Evolutionary conservation across 2,888 invertebrate species (phyloP), one percentile per base, ranked within the genome.

Genomic region (Laspeyria flexula): DNA sequence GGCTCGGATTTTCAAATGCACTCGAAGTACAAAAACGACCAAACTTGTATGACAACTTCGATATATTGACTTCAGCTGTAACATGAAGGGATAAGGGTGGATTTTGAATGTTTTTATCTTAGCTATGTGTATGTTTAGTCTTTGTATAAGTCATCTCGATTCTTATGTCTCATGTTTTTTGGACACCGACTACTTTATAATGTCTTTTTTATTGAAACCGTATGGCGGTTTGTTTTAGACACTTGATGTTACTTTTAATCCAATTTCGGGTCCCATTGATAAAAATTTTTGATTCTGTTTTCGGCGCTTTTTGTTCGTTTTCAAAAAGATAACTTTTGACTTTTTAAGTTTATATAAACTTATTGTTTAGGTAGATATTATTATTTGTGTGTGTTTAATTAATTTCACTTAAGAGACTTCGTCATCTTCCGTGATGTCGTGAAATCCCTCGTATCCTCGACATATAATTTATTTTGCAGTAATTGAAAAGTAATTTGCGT

Each of bases 171-270:
- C 75, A 78, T 81, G 64, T 69, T 67, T 81, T 84, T 81, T 79
- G 61, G 68, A 67, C 66, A 62, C 69, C 67, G 78, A 83, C 87
- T 85, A 83, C 85, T 82, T 75, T 73, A 78, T 85, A 82, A 85
- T 84, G 80, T 83, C 73, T 86, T 87, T 86, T 85, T 86, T 87
- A 80, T 83, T 80, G 61, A 73, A 77, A 76, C 60, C 71, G 64
- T 74, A 76, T 73, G 64, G 66, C 67, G 59, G 60, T 61, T 58
- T 64, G 68, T 65, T 69, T 70, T 68, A 60, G 68, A 57, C 65
- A 43, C 57, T n/a, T 60, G 67, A 69, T 64, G 56, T 52, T 49
- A 43, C 43, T 44, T 66, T 60, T 73, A 68, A 72, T 74, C 62
- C 62, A 63, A 62, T 63, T 71, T 65, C 38, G 58, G 65, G 48